Conservation (phyloP, 1,140 invertebrate genomes). For the Diorhabda elongata region DNA sequence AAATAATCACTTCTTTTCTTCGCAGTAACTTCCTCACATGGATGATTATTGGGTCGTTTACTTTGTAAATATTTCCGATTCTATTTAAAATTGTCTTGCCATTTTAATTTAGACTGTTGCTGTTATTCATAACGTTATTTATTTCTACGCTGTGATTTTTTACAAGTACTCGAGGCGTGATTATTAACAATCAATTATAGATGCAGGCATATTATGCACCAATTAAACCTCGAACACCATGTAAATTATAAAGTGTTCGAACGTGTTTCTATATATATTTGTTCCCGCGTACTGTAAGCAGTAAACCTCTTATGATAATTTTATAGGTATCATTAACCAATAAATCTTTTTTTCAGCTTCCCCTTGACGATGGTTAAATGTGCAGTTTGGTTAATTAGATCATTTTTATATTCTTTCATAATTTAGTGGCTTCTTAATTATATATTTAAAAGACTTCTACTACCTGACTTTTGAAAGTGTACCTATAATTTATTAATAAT, state of each 20-base stretch:
- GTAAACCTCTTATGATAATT: constrained; percentile 1
- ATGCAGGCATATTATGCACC: constrained; percentile 10
- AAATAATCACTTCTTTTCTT: too few relatives aligned
- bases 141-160: neutral
- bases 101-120: too few relatives aligned
- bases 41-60: too few relatives aligned
- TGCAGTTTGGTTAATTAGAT: neutral
- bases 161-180: constrained; percentile 5
- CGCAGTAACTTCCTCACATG: too few relatives aligned
- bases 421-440: too few relatives aligned
- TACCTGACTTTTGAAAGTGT: too few relatives aligned
- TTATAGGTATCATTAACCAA: neutral
- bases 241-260: constrained; percentile 15
- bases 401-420: neutral
- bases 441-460: too few relatives aligned
- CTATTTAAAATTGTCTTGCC: too few relatives aligned
- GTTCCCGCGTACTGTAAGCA: neutral
- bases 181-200: constrained; percentile 14
- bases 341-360: neutral
- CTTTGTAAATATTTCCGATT: too few relatives aligned
- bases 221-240: constrained; percentile 9
- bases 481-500: too few relatives aligned
- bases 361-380: neutral
- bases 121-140: neutral
- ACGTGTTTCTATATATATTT: constrained; percentile 2